Conservation (phyloP, 2,888 invertebrate genomes). For the Lamellibrachia columna region DNA sequence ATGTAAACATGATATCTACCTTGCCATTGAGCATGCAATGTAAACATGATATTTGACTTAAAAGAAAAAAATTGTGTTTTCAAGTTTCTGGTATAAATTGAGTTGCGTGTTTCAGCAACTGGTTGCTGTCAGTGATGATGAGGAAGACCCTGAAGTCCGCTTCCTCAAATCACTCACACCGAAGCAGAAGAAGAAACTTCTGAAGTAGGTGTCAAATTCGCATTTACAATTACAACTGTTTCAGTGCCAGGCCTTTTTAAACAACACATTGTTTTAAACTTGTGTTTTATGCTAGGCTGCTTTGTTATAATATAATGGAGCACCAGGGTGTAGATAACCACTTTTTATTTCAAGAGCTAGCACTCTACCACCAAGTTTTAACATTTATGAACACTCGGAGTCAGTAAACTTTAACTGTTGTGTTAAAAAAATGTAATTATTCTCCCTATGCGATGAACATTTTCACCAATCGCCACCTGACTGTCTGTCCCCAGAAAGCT, state of each 20-base stretch:
- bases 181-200: conserved; percentile 88
- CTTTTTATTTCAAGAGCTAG: too few species aligned
- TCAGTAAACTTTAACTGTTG: not conserved
- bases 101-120: not conserved
- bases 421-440: not conserved
- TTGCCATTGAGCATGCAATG: too few species aligned
- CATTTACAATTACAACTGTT: not conserved
- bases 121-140: conserved; percentile 42
- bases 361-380: too few species aligned
- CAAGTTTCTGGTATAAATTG: not conserved
- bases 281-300: not conserved
- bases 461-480: not conserved
- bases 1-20: too few species aligned
- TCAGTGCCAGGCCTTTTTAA: not conserved
- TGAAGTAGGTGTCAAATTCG: conserved; percentile 73
- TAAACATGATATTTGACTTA: too few species aligned
- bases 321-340: too few species aligned
- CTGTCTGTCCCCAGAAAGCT: not conserved
- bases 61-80: too few species aligned
- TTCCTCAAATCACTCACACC: conserved; percentile 85
- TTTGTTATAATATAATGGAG: too few species aligned
- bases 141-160: conserved; percentile 69
- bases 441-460: too few species aligned
- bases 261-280: not conserved
- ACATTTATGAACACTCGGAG: too few species aligned